Evolutionary conservation across 64 coral and sea anemone genomes (phyloP), one percentile per base, ranked within the genome.

Genomic region (Exaiptasia diaphana): DNA sequence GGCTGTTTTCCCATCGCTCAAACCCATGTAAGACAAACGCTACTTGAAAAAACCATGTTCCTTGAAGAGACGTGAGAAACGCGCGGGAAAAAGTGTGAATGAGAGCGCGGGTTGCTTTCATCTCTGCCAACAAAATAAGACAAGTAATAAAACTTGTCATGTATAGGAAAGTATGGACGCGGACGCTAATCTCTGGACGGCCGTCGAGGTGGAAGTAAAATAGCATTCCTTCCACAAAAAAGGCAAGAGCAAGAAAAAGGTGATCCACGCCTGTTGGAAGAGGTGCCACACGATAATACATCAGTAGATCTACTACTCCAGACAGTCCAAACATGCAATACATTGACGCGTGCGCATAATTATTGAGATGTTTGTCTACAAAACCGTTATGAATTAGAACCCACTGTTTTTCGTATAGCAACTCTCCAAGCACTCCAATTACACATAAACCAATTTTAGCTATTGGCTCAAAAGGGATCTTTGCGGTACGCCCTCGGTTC

Each of bases 141-240:
- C 82, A 57, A 29, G 70, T 82, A 17, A 80, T 23, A 32, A 90
- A 97, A 3, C 80, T 73, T 18, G 90, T 4, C 40, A 97, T 57
- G 61, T 90, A 97, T 0, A 97, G n/a, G 13, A 83, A 76, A 3
- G 82, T 90, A 18, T 97, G 93, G 21, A 97, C 20, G 12, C 82
- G 93, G 13, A 97, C 93, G 62, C 78, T 81, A 22, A 97, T 32
- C 28, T 50, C 43, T n/a, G 78, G 56, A 70, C 93, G 87, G 10
- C 83, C 87, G 5, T 97, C 87, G 1, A 97, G 73, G 26, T 97
- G 93, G 28, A 87, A 83, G 61, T 44, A 86, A 38, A 97, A 97
- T 4, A 97, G 48, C 9, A 81, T 35, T 17, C 93, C 93, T 73
- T 97, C 93, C 10, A 87, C 64, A 1, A 56, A 79, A 31, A 97